Percentiles rank a stretch among this genome's conserved stretches.
Conservation (phyloP, 2,797 vertebrate genomes). For the Champsocephalus esox region DNA sequence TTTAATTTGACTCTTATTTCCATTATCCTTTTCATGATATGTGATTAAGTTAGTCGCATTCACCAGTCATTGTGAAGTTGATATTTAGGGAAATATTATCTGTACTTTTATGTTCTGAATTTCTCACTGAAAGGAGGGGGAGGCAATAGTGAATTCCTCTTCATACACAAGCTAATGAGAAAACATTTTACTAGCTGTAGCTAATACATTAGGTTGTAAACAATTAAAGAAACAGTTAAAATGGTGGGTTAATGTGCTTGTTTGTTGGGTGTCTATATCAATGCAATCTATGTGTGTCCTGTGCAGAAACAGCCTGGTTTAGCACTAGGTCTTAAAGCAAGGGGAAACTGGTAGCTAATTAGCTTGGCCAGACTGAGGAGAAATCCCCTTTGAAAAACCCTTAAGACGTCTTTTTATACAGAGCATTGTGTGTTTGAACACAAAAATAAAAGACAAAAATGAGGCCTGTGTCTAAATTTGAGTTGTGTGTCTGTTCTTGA, state of each 20-base stretch:
- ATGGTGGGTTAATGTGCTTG: constrained; percentile 28
- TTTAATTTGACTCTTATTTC: constrained; percentile 25
- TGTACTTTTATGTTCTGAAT: constrained; percentile 42
- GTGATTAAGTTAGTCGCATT: constrained; percentile 9
- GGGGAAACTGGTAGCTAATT: background rate
- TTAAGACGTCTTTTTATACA: constrained; percentile 5
- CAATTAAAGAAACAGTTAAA: constrained; percentile 46
- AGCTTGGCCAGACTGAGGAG: background rate
- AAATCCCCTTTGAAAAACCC: background rate
- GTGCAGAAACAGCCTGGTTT: constrained; percentile 14
- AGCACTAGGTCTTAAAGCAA: constrained; percentile 1
- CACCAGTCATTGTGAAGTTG: constrained; percentile 20
- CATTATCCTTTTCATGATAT: constrained; percentile 5
- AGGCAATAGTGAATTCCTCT: constrained; percentile 31
- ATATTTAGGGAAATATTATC: constrained; percentile 15
- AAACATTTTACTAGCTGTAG: constrained; percentile 42
- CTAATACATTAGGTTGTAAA: constrained; percentile 51
- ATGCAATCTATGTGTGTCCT: constrained; percentile 38
- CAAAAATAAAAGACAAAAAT: background rate
- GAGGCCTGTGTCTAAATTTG: too few species aligned
- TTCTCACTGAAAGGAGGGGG: constrained; percentile 18
- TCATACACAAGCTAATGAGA: constrained; percentile 45
- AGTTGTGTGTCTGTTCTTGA: too few species aligned
- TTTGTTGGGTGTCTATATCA: constrained; percentile 23
- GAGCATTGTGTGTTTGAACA: background rate